A percentile compares a stretch with the other conserved stretches of the same genome.
phyloP scores from a whole-genome alignment of 2,888 invertebrate species.

The Chymomyza fuscimana region DNA sequence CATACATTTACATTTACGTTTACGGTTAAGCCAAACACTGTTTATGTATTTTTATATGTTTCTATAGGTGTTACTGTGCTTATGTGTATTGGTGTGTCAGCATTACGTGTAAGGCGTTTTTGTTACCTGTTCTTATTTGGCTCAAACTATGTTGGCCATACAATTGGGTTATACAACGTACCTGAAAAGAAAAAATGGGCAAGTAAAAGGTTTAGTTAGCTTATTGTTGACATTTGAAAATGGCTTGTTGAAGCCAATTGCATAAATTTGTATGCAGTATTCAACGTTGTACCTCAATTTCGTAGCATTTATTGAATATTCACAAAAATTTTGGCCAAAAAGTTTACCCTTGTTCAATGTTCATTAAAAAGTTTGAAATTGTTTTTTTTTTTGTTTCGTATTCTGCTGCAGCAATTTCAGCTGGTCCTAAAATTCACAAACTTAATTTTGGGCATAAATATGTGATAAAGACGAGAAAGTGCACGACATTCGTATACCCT shows the following conservation, averaged over 20 bases:
- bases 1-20: no score
- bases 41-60: constrained; percentile 12
- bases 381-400: constrained; percentile 17
- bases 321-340: neutral
- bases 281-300: constrained; percentile 1
- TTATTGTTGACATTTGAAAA: neutral
- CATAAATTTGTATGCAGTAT: neutral
- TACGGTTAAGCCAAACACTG: constrained; percentile 6
- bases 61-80: constrained; percentile 17
- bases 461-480: no score
- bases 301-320: constrained; percentile 1
- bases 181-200: constrained; percentile 53
- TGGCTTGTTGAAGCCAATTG: neutral
- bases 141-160: neutral
- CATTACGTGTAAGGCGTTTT: constrained; percentile 46
- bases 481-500: no score
- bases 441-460: constrained; percentile 37
- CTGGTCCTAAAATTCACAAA: constrained; percentile 41
- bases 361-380: constrained; percentile 53
- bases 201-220: constrained; percentile 3
- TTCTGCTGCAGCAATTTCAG: constrained; percentile 30
- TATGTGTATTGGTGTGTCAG: constrained; percentile 20
- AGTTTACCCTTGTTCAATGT: constrained; percentile 25
- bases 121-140: constrained; percentile 27
- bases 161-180: constrained; percentile 47